These are phyloP conservation scores for Drosophila prolongata DNA, from an alignment of 2,888 invertebrate species.

Conservation along the genomic window DNA sequence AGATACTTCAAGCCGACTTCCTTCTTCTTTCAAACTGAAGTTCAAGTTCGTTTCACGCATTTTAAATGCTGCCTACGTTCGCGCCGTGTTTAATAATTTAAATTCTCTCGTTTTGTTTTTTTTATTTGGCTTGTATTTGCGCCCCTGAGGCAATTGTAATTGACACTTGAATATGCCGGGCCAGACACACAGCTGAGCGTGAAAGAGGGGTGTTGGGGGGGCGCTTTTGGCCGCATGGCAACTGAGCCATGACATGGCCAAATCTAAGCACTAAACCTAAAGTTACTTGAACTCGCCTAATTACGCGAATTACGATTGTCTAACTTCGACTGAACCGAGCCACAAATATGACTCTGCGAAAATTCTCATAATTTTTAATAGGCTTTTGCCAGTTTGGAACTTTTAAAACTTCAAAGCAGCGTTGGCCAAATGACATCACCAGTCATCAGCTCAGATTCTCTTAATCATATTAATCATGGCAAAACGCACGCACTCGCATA, in stretches of 20 bases:
- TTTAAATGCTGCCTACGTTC: constrained; percentile 58
- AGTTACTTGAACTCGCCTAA: constrained; percentile 68
- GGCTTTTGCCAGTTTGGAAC: constrained; percentile 57
- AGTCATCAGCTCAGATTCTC: constrained; percentile 33
- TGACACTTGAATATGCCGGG: constrained; percentile 62
- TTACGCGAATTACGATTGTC: constrained; percentile 58
- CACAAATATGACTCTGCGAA: constrained; percentile 56
- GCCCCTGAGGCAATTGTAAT: constrained; percentile 59
- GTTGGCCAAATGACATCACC: constrained; percentile 56
- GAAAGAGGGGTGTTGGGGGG: constrained; percentile 7
- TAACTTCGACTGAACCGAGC: constrained; percentile 12
- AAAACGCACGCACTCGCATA: constrained; percentile 27
- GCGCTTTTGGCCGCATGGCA: constrained; percentile 51
- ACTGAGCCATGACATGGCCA: constrained; percentile 72
- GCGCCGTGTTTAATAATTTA: constrained; percentile 49
- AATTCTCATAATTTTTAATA: constrained; percentile 55
- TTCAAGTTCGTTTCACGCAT: constrained; percentile 77
- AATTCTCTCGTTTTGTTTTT: constrained; percentile 15
- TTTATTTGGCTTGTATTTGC: constrained; percentile 21
- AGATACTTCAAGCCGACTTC: constrained; percentile 27
- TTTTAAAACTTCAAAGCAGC: constrained; percentile 29
- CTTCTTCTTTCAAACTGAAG: constrained; percentile 60
- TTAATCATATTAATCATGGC: constrained; percentile 63
- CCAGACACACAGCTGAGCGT: constrained; percentile 27
- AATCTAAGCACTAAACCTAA: constrained; percentile 42